phyloP scores from a whole-genome alignment of 2,888 invertebrate species.

The Cryptocephalus moraei region DNA sequence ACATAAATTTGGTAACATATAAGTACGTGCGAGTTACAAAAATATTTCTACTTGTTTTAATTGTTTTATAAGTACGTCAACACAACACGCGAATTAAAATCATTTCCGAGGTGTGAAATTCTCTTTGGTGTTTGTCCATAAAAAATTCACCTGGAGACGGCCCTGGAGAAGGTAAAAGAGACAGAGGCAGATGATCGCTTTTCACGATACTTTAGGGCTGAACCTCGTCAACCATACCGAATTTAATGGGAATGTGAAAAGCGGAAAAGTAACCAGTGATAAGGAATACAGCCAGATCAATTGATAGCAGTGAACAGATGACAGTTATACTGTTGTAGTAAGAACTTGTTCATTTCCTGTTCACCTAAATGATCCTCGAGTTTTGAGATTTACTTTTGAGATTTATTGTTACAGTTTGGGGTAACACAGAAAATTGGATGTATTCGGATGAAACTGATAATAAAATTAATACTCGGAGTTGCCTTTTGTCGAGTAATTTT shows the following conservation, averaged over 20 bases:
- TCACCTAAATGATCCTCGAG: constrained; percentile 3
- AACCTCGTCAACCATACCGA: constrained; percentile 26
- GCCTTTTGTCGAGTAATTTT: no score
- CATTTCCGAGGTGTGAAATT: no score
- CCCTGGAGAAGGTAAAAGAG: no score
- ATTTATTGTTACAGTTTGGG: constrained; percentile 1
- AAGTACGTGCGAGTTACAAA: no score
- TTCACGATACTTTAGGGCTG: constrained; percentile 10
- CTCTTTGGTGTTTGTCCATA: no score
- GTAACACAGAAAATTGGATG: not conserved
- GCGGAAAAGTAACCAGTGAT: constrained; percentile 37
- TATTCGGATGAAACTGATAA: no score
- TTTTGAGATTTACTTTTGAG: constrained; percentile 1
- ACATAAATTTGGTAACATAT: no score
- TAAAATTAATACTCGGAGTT: no score
- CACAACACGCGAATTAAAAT: no score
- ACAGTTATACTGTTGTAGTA: constrained; percentile 31
- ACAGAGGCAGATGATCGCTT: constrained; percentile 22
- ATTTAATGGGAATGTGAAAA: constrained; percentile 36
- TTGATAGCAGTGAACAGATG: constrained; percentile 35
- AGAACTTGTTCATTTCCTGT: constrained; percentile 33
- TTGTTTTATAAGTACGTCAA: no score
- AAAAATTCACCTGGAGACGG: no score
- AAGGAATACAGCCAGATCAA: constrained; percentile 38
- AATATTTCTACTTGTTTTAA: no score